These are phyloP conservation scores for Clepsis dumicolana DNA, from an alignment of 2,888 invertebrate species.

Conservation along the genomic window DNA sequence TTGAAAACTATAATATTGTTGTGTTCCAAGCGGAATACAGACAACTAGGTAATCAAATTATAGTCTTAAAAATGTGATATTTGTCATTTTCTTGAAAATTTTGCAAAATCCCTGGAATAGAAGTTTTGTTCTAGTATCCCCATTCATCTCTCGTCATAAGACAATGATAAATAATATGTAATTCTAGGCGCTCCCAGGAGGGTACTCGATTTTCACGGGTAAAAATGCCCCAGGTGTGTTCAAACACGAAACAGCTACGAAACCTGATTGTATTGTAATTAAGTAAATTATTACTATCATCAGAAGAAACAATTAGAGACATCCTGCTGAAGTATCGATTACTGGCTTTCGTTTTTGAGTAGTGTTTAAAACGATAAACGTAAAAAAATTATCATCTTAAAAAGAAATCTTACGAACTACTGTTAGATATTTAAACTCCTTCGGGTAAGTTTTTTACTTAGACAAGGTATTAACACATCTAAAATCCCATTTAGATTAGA, in stretches of 20 bases:
- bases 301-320: neutral
- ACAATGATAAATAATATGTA: slow-evolving; percentile 15
- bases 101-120: neutral
- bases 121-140: neutral
- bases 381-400: neutral
- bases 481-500: slow-evolving; percentile 20
- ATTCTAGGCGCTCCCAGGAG: slow-evolving; percentile 8
- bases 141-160: slow-evolving; percentile 14
- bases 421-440: neutral
- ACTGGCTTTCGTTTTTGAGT: too few species aligned
- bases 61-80: too few species aligned
- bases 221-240: slow-evolving; percentile 5
- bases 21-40: too few species aligned
- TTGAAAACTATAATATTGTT: too few species aligned
- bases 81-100: too few species aligned
- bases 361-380: neutral
- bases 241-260: slow-evolving; percentile 3
- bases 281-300: neutral
- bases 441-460: neutral
- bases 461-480: neutral
- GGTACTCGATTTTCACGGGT: neutral
- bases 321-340: neutral
- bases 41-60: too few species aligned
- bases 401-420: neutral
- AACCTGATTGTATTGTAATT: neutral